Evolutionary conservation across 2,888 invertebrate genomes (phyloP), one percentile per base, ranked within the genome.

Genomic region (Siphonodentalium dalli): DNA sequence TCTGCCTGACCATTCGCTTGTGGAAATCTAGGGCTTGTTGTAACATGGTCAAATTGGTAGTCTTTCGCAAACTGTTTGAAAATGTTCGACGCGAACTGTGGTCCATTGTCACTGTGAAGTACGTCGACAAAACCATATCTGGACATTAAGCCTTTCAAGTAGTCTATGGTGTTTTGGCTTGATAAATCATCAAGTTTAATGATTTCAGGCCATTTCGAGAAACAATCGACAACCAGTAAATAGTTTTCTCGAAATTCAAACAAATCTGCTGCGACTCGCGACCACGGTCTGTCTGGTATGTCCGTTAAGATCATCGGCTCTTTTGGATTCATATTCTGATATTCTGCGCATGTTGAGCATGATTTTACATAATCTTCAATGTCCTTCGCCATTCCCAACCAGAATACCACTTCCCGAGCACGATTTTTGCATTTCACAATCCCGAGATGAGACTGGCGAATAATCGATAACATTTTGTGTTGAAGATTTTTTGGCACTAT

Each of bases 201-300:
- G 2, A 53, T 18, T 43, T 47, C 57, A 13, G 58, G 45, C 58
- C 58, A 58, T 41, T 54, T 54, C 6, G 48, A 54, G 26, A 44
- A 54, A 29, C 35, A 39, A 27, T 54, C 43, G 5, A 48, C 41
- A 4, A 38, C 26, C 2, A 49, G 18, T 15, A 53, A 20, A n/a
- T 48, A 47, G 20, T 43, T 43, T 29, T 20, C 24, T 18, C 33
- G 26, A 5, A 42, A 38, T 11, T 54, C 26, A 23, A 42, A 54
- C 21, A 42, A 26, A 29, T 54, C 37, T n/a, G 27, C 42, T 4
- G 47, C 46, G 7, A 48, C 35, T 41, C 37, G 41, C 2, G 35
- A 41, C 54, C 49, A 38, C 18, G 44, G 39, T 20, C 48, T 43
- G 20, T 44, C 44, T 20, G 48, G 48, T 24, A 54, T 37, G 5